Conservation (phyloP, 2,113 vertebrate species). For the Genyomyrus donnyi region DNA sequence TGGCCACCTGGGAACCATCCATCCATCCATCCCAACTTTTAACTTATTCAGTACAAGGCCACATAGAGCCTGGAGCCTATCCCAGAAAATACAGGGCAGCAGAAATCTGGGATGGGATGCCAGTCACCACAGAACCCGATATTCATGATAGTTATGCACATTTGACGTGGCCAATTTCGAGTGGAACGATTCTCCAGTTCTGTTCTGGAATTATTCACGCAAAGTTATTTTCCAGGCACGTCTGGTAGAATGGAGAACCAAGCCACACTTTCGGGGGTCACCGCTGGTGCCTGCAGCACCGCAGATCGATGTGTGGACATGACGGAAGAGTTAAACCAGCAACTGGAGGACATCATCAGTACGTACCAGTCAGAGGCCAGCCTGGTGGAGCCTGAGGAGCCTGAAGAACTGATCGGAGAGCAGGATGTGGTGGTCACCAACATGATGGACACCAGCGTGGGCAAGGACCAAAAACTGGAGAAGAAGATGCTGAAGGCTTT, state of each 20-base stretch:
- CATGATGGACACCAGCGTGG: constrained; percentile 55
- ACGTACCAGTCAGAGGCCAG: constrained; percentile 65
- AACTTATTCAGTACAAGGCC: neutral
- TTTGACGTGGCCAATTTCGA: neutral
- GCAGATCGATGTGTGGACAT: constrained; percentile 45
- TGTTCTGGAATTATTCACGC: neutral
- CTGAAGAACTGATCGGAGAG: constrained; percentile 55
- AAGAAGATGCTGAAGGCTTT: constrained; percentile 89
- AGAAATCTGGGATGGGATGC: neutral
- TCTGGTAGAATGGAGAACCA: constrained; percentile 66
- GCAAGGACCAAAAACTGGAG: constrained; percentile 83
- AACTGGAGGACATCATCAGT: constrained; percentile 92
- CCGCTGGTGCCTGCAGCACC: constrained; percentile 25
- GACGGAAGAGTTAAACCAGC: constrained; percentile 75
- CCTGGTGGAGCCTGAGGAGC: constrained; percentile 53
- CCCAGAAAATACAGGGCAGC: neutral
- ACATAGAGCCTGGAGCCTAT: neutral
- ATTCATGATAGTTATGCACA: neutral
- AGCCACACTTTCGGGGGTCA: constrained; percentile 28
- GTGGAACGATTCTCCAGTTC: neutral
- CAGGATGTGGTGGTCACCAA: constrained; percentile 45
- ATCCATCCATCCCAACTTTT: neutral
- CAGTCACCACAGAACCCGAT: neutral
- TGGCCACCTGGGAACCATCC: neutral
- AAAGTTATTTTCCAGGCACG: neutral